phyloP scores from a whole-genome alignment of 2,797 vertebrate genomes.

The Lagodon rhomboides region DNA sequence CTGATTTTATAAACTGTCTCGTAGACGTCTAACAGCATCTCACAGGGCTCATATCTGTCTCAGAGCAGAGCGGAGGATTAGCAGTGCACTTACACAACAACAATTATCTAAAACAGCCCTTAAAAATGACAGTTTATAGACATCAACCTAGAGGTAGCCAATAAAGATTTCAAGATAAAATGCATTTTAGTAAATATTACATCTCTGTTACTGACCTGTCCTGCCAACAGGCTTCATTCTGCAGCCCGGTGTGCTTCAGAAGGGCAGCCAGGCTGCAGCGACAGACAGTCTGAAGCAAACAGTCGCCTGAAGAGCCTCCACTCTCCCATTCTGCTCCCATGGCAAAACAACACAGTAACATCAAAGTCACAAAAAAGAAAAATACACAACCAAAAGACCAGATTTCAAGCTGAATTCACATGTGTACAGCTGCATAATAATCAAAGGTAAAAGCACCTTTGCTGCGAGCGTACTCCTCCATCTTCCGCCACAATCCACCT shows the following conservation, averaged over 20 bases:
- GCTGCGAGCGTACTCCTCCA: slow-evolving; percentile 86
- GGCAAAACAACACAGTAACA: slow-evolving; percentile 48
- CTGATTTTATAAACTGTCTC: slow-evolving; percentile 87
- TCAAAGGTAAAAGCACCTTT: slow-evolving; percentile 73
- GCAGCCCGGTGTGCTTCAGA: slow-evolving; percentile 87
- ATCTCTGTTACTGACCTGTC: slow-evolving; percentile 78
- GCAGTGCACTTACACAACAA: slow-evolving; percentile 1
- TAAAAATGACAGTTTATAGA: background rate
- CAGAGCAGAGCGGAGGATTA: slow-evolving; percentile 33
- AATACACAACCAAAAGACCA: background rate
- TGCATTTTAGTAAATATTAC: background rate
- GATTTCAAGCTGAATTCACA: background rate
- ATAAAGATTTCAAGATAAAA: background rate
- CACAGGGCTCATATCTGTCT: slow-evolving; percentile 85
- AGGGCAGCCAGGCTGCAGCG: slow-evolving; percentile 88
- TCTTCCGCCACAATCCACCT: slow-evolving; percentile 83
- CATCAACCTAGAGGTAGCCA: background rate
- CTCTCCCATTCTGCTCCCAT: slow-evolving; percentile 85
- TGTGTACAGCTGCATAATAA: background rate
- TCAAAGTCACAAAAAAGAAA: slow-evolving; percentile 30
- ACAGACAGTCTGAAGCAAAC: slow-evolving; percentile 84
- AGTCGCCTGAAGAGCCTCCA: slow-evolving; percentile 76
- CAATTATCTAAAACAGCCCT: background rate
- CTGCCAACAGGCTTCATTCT: slow-evolving; percentile 84
- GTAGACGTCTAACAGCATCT: slow-evolving; percentile 85